These are phyloP conservation scores for Ceyx cyanopectus DNA, from an alignment of 2,113 vertebrate species.

Conservation along the genomic window DNA sequence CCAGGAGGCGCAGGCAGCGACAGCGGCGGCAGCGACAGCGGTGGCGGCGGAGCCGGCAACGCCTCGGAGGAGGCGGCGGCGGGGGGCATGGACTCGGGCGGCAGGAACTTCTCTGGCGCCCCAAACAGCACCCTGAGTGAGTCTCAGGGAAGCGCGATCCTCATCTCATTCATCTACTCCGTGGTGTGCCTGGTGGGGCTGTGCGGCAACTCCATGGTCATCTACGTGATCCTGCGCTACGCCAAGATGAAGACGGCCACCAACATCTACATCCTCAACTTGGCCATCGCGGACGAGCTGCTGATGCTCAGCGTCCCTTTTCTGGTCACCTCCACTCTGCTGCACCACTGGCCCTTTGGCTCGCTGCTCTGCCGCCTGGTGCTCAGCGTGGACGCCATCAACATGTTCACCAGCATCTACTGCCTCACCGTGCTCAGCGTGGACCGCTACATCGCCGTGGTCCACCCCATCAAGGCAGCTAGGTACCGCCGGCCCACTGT, in stretches of 20 bases:
- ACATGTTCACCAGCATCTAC: conserved; percentile 95
- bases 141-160: conserved; percentile 86
- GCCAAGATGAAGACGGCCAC: conserved; percentile 94
- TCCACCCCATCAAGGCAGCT: conserved; percentile 91
- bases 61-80: conserved; percentile 67
- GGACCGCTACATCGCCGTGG: conserved; percentile 90
- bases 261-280: conserved; percentile 92
- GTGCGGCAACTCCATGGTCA: conserved; percentile 92
- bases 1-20: conserved; percentile 64
- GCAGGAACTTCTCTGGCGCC: conserved; percentile 72
- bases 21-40: conserved; percentile 35
- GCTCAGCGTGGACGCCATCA: conserved; percentile 92
- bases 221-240: conserved; percentile 92
- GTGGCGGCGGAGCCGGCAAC: conserved; percentile 45
- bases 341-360: conserved; percentile 92
- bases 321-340: conserved; percentile 87
- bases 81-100: conserved; percentile 65
- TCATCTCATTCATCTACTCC: conserved; percentile 92
- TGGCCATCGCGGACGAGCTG: conserved; percentile 90
- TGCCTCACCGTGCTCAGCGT: conserved; percentile 90
- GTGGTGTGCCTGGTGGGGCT: conserved; percentile 91
- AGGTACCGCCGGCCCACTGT: conserved; percentile 89
- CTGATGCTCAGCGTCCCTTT: conserved; percentile 93
- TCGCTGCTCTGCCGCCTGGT: conserved; percentile 89
- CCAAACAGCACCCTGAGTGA: conserved; percentile 84